phyloP scores from a whole-genome alignment of 1,140 invertebrate genomes.

The Nixonia krombeini region DNA sequence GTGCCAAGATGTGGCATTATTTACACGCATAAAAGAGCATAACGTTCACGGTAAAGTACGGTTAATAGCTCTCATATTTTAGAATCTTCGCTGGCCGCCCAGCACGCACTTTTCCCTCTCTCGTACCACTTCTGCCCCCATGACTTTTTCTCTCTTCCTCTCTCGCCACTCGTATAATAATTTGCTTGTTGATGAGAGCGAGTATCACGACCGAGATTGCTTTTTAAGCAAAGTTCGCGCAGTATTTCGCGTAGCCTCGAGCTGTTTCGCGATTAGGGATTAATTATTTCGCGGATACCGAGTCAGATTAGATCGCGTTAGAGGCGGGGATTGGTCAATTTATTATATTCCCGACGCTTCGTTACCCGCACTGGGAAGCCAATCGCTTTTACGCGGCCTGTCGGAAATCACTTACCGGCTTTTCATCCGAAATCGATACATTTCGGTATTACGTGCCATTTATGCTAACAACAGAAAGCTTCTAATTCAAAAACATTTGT shows the following conservation, averaged over 20 bases:
- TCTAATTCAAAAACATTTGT: too few species aligned
- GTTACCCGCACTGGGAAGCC: constrained; percentile 41
- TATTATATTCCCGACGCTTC: constrained; percentile 49
- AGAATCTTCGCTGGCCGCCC: constrained; percentile 59
- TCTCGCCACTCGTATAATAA: constrained; percentile 45
- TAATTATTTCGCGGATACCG: constrained; percentile 55
- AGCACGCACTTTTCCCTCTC: constrained; percentile 19
- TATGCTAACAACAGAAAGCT: too few species aligned
- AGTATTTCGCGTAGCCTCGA: constrained; percentile 22
- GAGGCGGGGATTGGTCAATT: constrained; percentile 43
- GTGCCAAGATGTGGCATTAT: constrained; percentile 55
- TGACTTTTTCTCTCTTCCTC: constrained; percentile 25
- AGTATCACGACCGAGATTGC: constrained; percentile 56
- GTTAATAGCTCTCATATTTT: constrained; percentile 65
- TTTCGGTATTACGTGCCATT: constrained; percentile 8
- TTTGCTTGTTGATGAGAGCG: constrained; percentile 37
- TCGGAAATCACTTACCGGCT: constrained; percentile 18
- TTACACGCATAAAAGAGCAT: constrained; percentile 53
- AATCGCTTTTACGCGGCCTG: constrained; percentile 28
- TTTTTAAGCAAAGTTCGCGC: constrained; percentile 50
- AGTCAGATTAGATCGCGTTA: constrained; percentile 39
- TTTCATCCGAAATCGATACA: constrained; percentile 16
- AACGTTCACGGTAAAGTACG: constrained; percentile 48
- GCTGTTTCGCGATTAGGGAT: constrained; percentile 55
- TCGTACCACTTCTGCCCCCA: constrained; percentile 7